A percentile compares a stretch with the other conserved stretches of the same genome.
These are phyloP conservation scores for Serilophus lunatus DNA, from an alignment of 2,113 vertebrate genomes.

Conservation along the genomic window DNA sequence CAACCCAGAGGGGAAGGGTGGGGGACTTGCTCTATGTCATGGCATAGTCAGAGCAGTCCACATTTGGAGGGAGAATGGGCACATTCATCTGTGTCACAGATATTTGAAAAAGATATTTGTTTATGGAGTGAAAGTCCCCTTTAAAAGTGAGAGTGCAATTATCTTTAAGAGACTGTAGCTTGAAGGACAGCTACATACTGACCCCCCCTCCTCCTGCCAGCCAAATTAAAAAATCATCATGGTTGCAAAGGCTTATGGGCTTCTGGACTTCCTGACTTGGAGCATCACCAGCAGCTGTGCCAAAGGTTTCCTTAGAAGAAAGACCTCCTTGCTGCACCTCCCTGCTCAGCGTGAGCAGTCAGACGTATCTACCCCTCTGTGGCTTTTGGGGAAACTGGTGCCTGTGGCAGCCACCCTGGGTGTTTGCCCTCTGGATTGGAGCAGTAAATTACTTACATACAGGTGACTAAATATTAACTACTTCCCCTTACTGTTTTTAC, in stretches of 20 bases:
- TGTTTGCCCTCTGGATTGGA: not conserved
- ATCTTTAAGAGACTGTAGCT: not conserved
- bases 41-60: not conserved
- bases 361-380: not conserved
- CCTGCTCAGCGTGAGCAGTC: not conserved
- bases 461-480: not conserved
- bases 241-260: not conserved
- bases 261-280: not conserved
- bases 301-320: not conserved
- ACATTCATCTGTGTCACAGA: not conserved
- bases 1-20: no score
- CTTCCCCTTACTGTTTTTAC: not conserved
- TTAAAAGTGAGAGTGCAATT: not conserved
- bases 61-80: not conserved
- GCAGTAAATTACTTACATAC: not conserved
- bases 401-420: not conserved
- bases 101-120: not conserved
- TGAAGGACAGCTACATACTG: not conserved
- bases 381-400: not conserved
- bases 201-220: not conserved
- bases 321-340: not conserved
- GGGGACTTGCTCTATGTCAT: not conserved
- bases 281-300: not conserved
- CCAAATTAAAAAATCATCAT: not conserved
- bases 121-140: not conserved